phyloP scores from a whole-genome alignment of 2,113 vertebrate species.

The Gasterosteus aculeatus region DNA sequence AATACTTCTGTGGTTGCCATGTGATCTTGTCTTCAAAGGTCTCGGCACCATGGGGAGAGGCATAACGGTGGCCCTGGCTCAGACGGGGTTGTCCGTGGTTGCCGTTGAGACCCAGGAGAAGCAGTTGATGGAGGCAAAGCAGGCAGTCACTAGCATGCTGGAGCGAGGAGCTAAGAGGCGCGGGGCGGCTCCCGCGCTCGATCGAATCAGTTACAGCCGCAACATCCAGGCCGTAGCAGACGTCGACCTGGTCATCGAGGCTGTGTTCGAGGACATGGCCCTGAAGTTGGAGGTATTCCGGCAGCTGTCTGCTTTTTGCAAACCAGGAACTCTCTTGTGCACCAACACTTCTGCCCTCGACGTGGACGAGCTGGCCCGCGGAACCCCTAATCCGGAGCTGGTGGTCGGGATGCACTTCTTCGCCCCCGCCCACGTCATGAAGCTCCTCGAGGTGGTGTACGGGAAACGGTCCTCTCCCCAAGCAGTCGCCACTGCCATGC shows the following conservation, averaged over 20 bases:
- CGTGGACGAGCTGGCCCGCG: conserved; percentile 87
- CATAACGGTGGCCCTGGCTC: conserved; percentile 85
- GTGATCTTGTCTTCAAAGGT: conserved; percentile 76
- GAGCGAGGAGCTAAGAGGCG: conserved; percentile 82
- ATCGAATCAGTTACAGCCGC: conserved; percentile 78
- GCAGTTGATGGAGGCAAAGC: conserved; percentile 80
- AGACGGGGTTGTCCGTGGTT: conserved; percentile 86
- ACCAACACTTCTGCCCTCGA: conserved; percentile 90
- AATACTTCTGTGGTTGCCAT: conserved; percentile 4
- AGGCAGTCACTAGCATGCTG: conserved; percentile 79
- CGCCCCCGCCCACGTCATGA: conserved; percentile 91
- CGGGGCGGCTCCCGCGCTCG: conserved; percentile 46
- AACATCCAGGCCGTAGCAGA: conserved; percentile 76
- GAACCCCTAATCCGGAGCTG: conserved; percentile 80
- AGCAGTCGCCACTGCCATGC: conserved; percentile 87
- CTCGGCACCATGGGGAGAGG: conserved; percentile 95
- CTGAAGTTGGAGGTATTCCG: conserved; percentile 89
- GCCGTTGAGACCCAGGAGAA: conserved; percentile 87
- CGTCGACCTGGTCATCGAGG: conserved; percentile 91
- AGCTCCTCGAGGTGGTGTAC: conserved; percentile 88
- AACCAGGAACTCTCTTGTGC: conserved; percentile 84
- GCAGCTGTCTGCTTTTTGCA: conserved; percentile 84
- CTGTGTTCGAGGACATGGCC: conserved; percentile 90
- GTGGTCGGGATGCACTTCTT: conserved; percentile 96
- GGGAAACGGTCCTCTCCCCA: conserved; percentile 83